Base-by-base conservation (phyloP, 2,888 invertebrate species). In the Lydus trimaculatus region DNA sequence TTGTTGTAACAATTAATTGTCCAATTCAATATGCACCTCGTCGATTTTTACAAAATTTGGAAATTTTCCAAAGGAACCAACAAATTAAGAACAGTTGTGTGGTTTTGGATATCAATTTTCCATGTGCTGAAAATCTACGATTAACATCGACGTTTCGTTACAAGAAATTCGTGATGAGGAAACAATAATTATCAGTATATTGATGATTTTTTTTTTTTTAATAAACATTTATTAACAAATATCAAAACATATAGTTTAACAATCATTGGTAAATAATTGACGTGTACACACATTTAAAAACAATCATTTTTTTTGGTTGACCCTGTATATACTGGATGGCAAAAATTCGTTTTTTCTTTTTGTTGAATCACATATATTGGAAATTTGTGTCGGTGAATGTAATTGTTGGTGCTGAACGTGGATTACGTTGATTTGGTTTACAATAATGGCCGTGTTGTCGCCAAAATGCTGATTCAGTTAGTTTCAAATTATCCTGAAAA, bases 351-450 rank as follows among this genome's bases (percentile, higher is more conserved):
- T n/a, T 0, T 39, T 39, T 15, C 2, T 33, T 33, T 33, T 33
- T 33, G n/a, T 11, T 15, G 13, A 36, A 36, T 73, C 64, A 73
- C 58, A 71, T 72, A 58, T 69, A 73, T 28, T 48, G 25, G 13
- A n/a, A 63, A 52, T 70, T 73, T 31, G 63, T 67, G 36, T 76
- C 74, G 5, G 87, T 89, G 82, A 90, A 90, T 20, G 89, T 86
- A 33, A 90, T 89, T n/a, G 85, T 87, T 0, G 90, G 90, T 3
- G 90, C 90, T 0, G 90, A 90, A 79, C 89, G 86, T 74, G 88
- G 88, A 60, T 83, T 82, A 20, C 81, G 75, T 11, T 69, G 70
- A 25, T 1, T 31, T 17, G n/a, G 36, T 61, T 61, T 61, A 8
- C 11, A 39, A 39, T 61, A 20, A 17, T 61, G 60, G 15, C 60